Evolutionary conservation across 2,888 invertebrate genomes (phyloP).

Genomic region (Callinectes sapidus): DNA sequence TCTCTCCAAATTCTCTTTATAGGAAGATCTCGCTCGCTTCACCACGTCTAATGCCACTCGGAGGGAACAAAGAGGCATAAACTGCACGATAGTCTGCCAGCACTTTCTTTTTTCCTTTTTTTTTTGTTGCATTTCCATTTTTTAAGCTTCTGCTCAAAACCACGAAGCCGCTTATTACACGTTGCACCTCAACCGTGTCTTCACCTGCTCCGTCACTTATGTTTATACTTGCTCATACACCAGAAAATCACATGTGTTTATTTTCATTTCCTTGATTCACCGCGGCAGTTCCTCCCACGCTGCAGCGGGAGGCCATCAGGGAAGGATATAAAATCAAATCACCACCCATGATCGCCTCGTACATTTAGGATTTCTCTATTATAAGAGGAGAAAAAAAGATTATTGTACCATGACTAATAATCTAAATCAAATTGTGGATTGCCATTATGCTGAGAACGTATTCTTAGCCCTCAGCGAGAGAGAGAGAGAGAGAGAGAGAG

Average conservation of each 20-base stretch:
- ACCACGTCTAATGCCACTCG: neutral
- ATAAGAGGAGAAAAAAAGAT: neutral
- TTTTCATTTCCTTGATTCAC: neutral
- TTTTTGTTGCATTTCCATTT: neutral
- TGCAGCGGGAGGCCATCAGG: neutral
- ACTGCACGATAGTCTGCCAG: neutral
- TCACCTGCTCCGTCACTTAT: neutral
- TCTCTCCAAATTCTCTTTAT: neutral
- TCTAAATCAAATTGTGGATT: neutral
- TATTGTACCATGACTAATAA: neutral
- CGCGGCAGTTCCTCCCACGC: neutral
- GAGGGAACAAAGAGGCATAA: neutral
- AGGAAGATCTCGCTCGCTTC: neutral
- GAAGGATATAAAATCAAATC: conserved; percentile 3
- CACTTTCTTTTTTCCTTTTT: neutral
- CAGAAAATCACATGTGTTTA: neutral
- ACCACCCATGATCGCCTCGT: neutral
- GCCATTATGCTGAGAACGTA: neutral
- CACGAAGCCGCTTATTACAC: neutral
- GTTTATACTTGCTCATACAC: neutral
- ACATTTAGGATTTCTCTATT: neutral
- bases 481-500: neutral
- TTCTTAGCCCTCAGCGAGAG: neutral
- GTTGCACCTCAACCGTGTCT: conserved; percentile 2
- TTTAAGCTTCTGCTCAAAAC: neutral